phyloP scores from a whole-genome alignment of 2,888 invertebrate genomes.

The Hypena proboscidalis region DNA sequence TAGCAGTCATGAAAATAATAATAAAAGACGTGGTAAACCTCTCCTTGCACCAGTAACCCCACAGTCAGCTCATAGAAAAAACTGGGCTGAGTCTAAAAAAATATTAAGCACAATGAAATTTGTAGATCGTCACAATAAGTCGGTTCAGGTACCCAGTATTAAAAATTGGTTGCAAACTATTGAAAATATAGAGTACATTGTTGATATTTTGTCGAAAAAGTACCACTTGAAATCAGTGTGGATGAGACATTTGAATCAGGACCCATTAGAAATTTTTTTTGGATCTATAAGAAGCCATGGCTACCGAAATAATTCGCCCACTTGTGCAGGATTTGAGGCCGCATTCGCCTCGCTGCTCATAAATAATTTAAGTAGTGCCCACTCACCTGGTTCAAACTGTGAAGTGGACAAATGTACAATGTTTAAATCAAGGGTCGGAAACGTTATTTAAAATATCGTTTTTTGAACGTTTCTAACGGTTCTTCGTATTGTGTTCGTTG shows the following conservation, averaged over 20 bases:
- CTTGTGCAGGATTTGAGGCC: conserved; percentile 8
- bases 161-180: conserved; percentile 7
- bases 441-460: conserved; percentile 4
- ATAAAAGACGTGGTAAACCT: too few species aligned
- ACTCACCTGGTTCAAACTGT: conserved; percentile 5
- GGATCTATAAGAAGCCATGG: conserved; percentile 15
- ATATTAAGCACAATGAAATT: neutral
- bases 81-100: neutral
- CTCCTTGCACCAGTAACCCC: too few species aligned
- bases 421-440: neutral
- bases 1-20: too few species aligned
- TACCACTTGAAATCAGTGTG: conserved; percentile 2
- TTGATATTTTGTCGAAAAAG: neutral
- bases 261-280: conserved; percentile 10
- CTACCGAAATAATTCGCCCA: conserved; percentile 8
- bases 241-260: conserved; percentile 10
- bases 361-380: conserved; percentile 7
- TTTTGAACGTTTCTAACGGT: neutral
- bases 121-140: neutral
- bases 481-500: neutral
- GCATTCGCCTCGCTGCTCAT: conserved; percentile 12
- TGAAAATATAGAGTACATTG: conserved; percentile 4
- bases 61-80: too few species aligned
- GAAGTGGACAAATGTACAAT: too few species aligned
- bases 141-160: neutral